Percentiles rank a stretch among this genome's conserved stretches.
These are phyloP conservation scores for Peucedramus taeniatus DNA, from an alignment of 2,113 vertebrate species.

Conservation along the genomic window DNA sequence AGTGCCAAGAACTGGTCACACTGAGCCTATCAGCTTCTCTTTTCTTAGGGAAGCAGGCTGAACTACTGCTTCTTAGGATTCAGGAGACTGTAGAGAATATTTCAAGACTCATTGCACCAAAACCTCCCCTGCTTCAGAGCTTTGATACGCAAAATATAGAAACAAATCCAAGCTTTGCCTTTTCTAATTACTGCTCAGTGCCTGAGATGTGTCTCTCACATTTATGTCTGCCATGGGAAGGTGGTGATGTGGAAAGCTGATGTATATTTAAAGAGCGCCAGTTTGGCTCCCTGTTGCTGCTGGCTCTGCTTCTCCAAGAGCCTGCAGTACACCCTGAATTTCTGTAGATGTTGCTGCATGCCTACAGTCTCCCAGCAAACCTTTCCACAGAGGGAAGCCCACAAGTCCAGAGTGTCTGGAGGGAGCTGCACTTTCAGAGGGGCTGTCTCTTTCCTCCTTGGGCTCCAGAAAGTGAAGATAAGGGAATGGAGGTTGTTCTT, in stretches of 20 bases:
- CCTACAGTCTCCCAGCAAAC: slow-evolving; percentile 24
- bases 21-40: not conserved
- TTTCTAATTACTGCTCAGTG: slow-evolving; percentile 61
- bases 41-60: not conserved
- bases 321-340: slow-evolving; percentile 56
- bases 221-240: slow-evolving; percentile 55
- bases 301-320: not conserved
- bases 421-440: not conserved
- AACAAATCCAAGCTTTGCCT: slow-evolving; percentile 25
- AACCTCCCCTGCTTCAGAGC: slow-evolving; percentile 26
- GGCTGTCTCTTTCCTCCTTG: not conserved
- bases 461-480: not conserved
- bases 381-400: not conserved
- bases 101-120: slow-evolving; percentile 34
- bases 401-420: not conserved
- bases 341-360: slow-evolving; percentile 68
- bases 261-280: not conserved
- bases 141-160: slow-evolving; percentile 23
- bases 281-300: slow-evolving; percentile 13
- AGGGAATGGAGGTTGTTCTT: not conserved
- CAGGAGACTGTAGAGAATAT: not conserved
- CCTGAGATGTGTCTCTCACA: slow-evolving; percentile 55
- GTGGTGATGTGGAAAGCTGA: slow-evolving; percentile 61
- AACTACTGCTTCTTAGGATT: not conserved
- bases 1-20: not conserved